Evolutionary conservation across 1,140 invertebrate species (phyloP).

Genomic region (Paraescarpia echinospica): DNA sequence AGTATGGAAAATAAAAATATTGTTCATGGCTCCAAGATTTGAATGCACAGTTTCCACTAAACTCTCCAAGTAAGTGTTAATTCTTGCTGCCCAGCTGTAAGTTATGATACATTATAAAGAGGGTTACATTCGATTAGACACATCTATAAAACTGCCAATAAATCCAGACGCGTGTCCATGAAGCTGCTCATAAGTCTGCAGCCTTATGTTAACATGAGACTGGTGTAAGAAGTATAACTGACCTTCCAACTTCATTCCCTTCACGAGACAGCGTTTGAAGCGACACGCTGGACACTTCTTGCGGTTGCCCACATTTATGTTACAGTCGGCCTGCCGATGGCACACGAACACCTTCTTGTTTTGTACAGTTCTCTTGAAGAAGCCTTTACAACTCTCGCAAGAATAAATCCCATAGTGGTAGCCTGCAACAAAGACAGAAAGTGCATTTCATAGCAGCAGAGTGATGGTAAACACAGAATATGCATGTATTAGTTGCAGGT

Average conservation of each 20-base stretch:
- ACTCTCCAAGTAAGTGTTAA: too few relatives aligned
- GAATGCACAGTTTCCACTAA: too few relatives aligned
- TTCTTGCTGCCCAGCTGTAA: too few relatives aligned
- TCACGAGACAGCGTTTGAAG: conserved; percentile 94
- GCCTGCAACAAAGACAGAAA: conserved; percentile 40
- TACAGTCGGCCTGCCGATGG: conserved; percentile 84
- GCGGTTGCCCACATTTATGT: conserved; percentile 83
- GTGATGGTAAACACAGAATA: background rate
- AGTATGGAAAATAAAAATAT: too few relatives aligned
- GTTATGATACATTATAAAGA: background rate
- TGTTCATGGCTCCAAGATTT: too few relatives aligned
- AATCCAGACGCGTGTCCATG: background rate
- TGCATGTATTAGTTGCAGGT: too few relatives aligned
- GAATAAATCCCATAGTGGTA: conserved; percentile 77
- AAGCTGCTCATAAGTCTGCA: background rate
- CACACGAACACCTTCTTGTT: conserved; percentile 97
- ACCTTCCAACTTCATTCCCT: conserved; percentile 96
- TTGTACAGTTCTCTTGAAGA: conserved; percentile 97
- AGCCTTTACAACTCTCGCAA: conserved; percentile 95
- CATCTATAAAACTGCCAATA: background rate
- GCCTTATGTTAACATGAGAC: background rate
- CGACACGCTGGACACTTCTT: conserved; percentile 97
- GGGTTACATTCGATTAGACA: background rate
- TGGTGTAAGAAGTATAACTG: background rate
- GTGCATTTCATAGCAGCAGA: background rate